Conservation (phyloP, 2,113 vertebrate genomes). For the Xiphias gladius region DNA sequence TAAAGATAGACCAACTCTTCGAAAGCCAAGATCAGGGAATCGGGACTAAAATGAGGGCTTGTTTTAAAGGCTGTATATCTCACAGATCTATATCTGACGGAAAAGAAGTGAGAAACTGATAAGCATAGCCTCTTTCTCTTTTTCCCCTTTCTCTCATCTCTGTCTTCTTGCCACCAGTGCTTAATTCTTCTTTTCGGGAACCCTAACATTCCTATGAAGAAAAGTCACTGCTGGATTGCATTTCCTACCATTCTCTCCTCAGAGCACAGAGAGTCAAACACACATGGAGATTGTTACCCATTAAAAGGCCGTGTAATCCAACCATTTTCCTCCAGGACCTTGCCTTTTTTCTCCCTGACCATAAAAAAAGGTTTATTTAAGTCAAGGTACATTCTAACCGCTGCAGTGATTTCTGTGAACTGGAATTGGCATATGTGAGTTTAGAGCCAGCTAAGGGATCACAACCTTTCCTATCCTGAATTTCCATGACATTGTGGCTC, state of each 20-base stretch:
- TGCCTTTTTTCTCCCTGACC: background rate
- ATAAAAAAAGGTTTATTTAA: constrained; percentile 47
- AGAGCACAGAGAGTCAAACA: constrained; percentile 61
- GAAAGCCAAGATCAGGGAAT: constrained; percentile 45
- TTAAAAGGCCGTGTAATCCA: constrained; percentile 68
- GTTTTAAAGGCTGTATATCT: constrained; percentile 43
- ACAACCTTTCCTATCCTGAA: constrained; percentile 13
- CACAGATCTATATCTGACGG: constrained; percentile 28
- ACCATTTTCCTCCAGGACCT: constrained; percentile 49
- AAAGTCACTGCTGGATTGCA: constrained; percentile 72
- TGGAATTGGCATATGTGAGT: constrained; percentile 37
- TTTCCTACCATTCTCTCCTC: constrained; percentile 59
- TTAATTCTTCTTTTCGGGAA: constrained; percentile 49
- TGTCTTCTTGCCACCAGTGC: constrained; percentile 30
- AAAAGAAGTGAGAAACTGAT: constrained; percentile 34
- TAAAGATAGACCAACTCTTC: constrained; percentile 50
- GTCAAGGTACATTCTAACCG: constrained; percentile 23
- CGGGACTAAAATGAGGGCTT: constrained; percentile 23
- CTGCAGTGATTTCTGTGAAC: constrained; percentile 39
- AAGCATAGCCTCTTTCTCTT: background rate
- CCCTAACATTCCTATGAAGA: constrained; percentile 70
- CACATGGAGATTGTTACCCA: constrained; percentile 75
- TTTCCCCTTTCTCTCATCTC: constrained; percentile 33
- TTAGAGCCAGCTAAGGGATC: constrained; percentile 16
- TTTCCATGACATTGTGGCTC: background rate